Conservation (phyloP, 2,113 vertebrate genomes). For the Pituophis catenifer region DNA sequence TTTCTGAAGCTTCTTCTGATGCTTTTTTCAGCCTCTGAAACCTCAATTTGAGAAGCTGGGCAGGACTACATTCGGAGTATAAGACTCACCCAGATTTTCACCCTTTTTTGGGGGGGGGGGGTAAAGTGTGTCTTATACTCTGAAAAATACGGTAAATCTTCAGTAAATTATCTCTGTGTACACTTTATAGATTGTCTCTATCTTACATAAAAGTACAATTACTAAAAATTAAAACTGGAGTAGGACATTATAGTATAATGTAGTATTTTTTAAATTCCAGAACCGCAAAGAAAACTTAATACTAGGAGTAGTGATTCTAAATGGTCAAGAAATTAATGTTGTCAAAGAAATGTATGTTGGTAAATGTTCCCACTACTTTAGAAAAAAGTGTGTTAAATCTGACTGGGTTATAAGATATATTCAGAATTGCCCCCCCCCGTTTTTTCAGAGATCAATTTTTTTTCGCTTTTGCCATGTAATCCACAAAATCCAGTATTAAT, state of each 20-base stretch:
- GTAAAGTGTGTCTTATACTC: too few relatives aligned
- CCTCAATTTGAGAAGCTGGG: too few relatives aligned
- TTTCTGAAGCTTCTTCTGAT: too few relatives aligned
- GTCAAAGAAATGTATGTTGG: background rate
- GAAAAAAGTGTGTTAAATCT: background rate
- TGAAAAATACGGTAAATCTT: background rate
- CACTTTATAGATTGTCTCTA: background rate
- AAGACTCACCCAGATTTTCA: too few relatives aligned
- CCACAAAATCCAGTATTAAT: background rate
- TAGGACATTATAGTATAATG: background rate
- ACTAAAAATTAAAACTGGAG: background rate
- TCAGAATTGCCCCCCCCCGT: background rate
- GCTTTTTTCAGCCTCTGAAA: too few relatives aligned
- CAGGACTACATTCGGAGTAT: too few relatives aligned
- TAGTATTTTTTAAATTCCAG: background rate
- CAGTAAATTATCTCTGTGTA: background rate
- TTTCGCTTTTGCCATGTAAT: background rate
- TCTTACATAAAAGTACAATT: background rate
- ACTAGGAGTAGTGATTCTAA: background rate
- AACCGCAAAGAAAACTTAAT: background rate
- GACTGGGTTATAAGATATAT: background rate
- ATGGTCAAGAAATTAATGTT: background rate
- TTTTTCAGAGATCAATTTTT: background rate
- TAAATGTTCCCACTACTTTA: background rate
- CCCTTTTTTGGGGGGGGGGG: too few relatives aligned